A percentile compares a stretch with the other conserved stretches of the same genome.
Conservation (phyloP, 2,113 vertebrate genomes). For the Martes martes region DNA sequence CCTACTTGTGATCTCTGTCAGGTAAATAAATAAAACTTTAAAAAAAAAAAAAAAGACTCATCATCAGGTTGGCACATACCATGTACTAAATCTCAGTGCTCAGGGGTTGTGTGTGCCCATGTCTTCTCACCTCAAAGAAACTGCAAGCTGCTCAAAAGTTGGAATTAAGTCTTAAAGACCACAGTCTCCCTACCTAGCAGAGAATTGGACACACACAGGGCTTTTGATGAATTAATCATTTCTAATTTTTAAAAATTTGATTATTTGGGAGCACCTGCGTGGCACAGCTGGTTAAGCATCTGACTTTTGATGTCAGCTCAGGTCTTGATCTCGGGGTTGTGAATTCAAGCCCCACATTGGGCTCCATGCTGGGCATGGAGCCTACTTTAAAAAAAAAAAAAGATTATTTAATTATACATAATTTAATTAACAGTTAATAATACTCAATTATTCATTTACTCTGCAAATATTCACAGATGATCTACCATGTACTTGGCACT, state of each 20-base stretch:
- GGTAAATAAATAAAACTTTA: too few species aligned
- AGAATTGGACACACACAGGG: background rate
- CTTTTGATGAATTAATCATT: background rate
- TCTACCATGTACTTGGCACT: background rate
- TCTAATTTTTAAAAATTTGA: background rate
- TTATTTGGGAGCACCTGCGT: background rate
- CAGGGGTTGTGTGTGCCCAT: background rate
- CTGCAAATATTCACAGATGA: background rate
- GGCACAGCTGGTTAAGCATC: background rate
- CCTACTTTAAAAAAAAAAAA: background rate
- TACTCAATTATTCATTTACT: background rate
- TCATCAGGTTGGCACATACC: background rate
- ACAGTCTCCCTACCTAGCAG: background rate
- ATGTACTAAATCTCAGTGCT: too few species aligned
- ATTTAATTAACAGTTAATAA: background rate
- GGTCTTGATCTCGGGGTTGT: background rate
- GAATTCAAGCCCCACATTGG: background rate
- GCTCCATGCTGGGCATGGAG: background rate
- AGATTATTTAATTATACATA: background rate
- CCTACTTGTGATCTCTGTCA: too few species aligned
- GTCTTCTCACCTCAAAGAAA: background rate
- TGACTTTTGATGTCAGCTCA: background rate
- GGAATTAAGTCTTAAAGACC: background rate
- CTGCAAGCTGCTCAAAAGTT: background rate
- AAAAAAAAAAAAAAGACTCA: background rate